Evolutionary conservation across 2,797 vertebrate genomes (phyloP).

Genomic region (Pseudomugil gertrudae): DNA sequence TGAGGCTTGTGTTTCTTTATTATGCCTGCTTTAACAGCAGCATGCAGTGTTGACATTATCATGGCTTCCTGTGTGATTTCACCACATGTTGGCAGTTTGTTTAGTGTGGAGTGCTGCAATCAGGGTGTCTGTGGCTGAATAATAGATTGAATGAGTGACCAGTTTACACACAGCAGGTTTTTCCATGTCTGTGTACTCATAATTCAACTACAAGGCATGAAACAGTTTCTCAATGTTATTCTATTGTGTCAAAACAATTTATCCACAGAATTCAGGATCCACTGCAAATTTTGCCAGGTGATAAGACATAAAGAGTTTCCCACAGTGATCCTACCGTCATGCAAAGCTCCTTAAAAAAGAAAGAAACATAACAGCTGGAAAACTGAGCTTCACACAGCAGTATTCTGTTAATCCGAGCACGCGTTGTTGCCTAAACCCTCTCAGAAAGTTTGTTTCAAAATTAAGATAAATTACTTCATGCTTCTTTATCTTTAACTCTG

Average conservation of each 20-base stretch:
- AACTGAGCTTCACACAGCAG: constrained; percentile 4
- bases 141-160: constrained; percentile 60
- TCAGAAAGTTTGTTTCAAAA: constrained; percentile 9
- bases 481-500: not conserved
- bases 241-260: constrained; percentile 49
- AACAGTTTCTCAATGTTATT: constrained; percentile 51
- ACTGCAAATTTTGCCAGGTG: constrained; percentile 29
- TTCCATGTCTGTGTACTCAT: constrained; percentile 59
- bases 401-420: constrained; percentile 6
- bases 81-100: constrained; percentile 49
- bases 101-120: constrained; percentile 58
- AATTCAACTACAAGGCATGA: constrained; percentile 34
- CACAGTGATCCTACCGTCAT: constrained; percentile 29
- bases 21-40: constrained; percentile 47
- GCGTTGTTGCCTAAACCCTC: not conserved
- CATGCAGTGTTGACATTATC: constrained; percentile 41
- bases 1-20: constrained; percentile 27
- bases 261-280: constrained; percentile 29
- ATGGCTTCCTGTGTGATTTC: constrained; percentile 51
- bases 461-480: constrained; percentile 2
- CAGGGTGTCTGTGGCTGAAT: constrained; percentile 53
- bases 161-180: constrained; percentile 44
- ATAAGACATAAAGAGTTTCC: constrained; percentile 31
- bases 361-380: constrained; percentile 34
- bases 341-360: not conserved